Conservation (phyloP, 2,797 vertebrate genomes). For the Acanthopagrus latus region DNA sequence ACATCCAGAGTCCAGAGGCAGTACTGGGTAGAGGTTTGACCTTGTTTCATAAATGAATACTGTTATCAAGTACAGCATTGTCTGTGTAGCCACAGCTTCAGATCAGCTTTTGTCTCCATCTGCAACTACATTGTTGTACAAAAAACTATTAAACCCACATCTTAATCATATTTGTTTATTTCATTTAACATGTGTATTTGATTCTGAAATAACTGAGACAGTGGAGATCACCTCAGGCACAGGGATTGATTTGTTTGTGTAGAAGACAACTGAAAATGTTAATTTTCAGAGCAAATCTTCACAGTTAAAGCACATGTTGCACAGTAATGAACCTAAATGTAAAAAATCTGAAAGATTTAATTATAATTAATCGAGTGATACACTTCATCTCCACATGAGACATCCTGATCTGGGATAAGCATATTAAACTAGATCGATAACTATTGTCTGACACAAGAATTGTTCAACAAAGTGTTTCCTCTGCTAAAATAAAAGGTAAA, state of each 20-base stretch:
- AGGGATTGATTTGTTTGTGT: not conserved
- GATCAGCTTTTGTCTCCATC: not conserved
- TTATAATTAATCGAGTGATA: not conserved
- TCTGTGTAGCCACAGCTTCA: not conserved
- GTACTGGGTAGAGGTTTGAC: not conserved
- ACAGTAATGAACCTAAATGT: not conserved
- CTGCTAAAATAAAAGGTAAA: not conserved
- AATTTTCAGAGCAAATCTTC: not conserved
- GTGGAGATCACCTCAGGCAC: not conserved
- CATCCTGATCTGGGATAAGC: too few species aligned
- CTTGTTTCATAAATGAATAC: not conserved
- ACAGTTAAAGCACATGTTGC: not conserved
- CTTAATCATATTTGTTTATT: not conserved
- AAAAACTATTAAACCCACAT: not conserved
- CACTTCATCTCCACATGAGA: not conserved
- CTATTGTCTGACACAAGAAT: not conserved
- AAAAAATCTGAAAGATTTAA: not conserved
- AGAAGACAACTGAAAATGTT: not conserved
- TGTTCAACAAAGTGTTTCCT: not conserved
- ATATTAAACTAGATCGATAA: too few species aligned
- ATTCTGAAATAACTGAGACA: not conserved
- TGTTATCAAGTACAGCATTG: not conserved
- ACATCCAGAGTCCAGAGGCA: not conserved
- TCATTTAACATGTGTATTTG: not conserved
- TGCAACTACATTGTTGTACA: not conserved